A percentile compares a stretch with the other conserved stretches of the same genome.
These are phyloP conservation scores for Periphyllus acericola DNA, from an alignment of 2,888 invertebrate species.

Conservation along the genomic window DNA sequence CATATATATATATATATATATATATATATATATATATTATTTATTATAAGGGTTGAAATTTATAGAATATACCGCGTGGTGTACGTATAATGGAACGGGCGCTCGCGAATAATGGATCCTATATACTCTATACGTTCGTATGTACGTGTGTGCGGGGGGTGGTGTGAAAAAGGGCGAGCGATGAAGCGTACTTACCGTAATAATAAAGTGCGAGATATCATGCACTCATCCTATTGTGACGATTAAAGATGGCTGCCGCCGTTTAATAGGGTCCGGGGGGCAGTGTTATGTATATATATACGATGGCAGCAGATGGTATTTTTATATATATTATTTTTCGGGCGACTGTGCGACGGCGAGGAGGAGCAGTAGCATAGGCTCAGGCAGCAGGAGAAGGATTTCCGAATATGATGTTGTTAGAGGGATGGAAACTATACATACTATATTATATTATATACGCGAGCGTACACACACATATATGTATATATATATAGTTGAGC, in stretches of 20 bases:
- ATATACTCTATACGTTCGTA: not conserved
- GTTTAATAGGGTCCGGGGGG: constrained; percentile 59
- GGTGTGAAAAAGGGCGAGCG: constrained; percentile 59
- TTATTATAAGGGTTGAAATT: constrained; percentile 53
- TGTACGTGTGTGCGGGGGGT: not conserved
- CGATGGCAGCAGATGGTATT: constrained; percentile 62
- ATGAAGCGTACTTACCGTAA: constrained; percentile 61
- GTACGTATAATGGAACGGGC: constrained; percentile 50
- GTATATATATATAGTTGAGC: not conserved
- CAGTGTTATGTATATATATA: not conserved
- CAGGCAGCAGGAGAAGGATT: constrained; percentile 41
- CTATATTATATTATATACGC: not conserved
- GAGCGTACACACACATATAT: not conserved
- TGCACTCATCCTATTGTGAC: constrained; percentile 65
- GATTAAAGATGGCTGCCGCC: constrained; percentile 64
- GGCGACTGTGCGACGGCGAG: not conserved
- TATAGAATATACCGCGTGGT: constrained; percentile 25
- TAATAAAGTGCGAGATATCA: constrained; percentile 65
- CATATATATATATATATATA: not conserved
- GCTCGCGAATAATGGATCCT: constrained; percentile 50
- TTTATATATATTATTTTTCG: constrained; percentile 23
- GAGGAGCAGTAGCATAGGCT: not conserved
- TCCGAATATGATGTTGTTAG: constrained; percentile 37
- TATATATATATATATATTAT: constrained; percentile 14
- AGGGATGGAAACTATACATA: constrained; percentile 21